Base-by-base conservation (phyloP, 2,888 invertebrate species). In the Ceriagrion tenellum region DNA sequence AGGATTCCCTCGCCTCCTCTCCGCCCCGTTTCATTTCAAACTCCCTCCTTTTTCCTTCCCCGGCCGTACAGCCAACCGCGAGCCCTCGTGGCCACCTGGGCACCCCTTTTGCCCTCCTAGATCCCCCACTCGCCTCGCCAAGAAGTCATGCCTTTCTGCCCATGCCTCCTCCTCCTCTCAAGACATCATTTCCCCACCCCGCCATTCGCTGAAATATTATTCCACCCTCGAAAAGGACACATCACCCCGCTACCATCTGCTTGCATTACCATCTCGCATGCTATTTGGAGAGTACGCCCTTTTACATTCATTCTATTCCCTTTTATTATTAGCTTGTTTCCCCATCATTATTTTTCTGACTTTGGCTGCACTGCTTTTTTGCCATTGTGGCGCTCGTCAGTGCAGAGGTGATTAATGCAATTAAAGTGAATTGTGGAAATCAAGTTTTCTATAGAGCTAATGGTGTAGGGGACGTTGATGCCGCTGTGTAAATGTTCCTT, bases 1-100 rank as follows among this genome's bases (percentile, higher is more conserved):
- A 69, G 93, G 47, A 26, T 93, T 47, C 40, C 93, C 69, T 69
- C 47, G 26, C 93, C 93, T 93, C 69, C 40, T 47, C 69, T n/a
- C 89, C 26, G 26, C 47, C 40, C 93, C 93, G 10, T 26, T 2
- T 40, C 30, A 8, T 26, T 0, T 47, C 30, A 8, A 23, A 63
- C 55, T 59, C 91, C 4, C 40, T 63, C 63, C 26, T 20, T 30
- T 26, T 63, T 59, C 30, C 56, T 18, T 35, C 69, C 69, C 0
- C 69, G 13, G 20, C 63, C 63, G 26, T 13, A 16, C 16, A 56
- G 12, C 56, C 56, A n/a, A 56, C 56, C 12, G 16, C 12, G 56
- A 56, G 8, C 8, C 12, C 8, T 16, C 30, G 55, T 55, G 26
- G 30, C 13, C 12, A n/a, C n/a, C 56, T 90, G 35, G 59, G 20